Evolutionary conservation across 2,888 invertebrate species (phyloP).

Genomic region (Fragum sueziense): DNA sequence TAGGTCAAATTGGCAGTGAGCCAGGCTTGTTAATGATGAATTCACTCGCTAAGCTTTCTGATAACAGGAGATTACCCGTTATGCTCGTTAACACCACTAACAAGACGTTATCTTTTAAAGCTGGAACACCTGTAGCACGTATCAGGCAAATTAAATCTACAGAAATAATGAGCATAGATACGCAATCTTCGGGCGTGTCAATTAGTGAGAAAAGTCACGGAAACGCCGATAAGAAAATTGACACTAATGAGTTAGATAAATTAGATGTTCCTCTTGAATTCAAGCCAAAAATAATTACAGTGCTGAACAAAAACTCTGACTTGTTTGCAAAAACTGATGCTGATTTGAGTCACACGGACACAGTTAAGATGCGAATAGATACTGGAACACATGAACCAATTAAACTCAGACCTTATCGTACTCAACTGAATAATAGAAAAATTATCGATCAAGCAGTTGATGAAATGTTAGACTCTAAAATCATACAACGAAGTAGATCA

Average conservation of each 20-base stretch:
- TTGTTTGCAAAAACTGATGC: background rate
- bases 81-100: background rate
- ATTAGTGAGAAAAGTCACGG: too few species aligned
- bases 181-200: too few species aligned
- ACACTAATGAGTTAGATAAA: too few species aligned
- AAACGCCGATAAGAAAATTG: too few species aligned
- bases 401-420: too few species aligned
- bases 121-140: background rate
- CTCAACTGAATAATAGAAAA: too few species aligned
- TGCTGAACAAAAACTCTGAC: background rate
- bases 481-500: too few species aligned
- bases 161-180: too few species aligned
- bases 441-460: too few species aligned
- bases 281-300: too few species aligned
- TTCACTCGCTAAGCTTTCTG: background rate
- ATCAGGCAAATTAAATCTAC: background rate
- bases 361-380: background rate
- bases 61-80: background rate
- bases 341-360: background rate
- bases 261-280: too few species aligned
- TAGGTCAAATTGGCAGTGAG: constrained; percentile 2
- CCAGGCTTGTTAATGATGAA: background rate
- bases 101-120: background rate
- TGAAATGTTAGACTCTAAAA: too few species aligned
- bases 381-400: background rate